Conservation (phyloP, 2,888 invertebrate species). For the Cephus runcator region DNA sequence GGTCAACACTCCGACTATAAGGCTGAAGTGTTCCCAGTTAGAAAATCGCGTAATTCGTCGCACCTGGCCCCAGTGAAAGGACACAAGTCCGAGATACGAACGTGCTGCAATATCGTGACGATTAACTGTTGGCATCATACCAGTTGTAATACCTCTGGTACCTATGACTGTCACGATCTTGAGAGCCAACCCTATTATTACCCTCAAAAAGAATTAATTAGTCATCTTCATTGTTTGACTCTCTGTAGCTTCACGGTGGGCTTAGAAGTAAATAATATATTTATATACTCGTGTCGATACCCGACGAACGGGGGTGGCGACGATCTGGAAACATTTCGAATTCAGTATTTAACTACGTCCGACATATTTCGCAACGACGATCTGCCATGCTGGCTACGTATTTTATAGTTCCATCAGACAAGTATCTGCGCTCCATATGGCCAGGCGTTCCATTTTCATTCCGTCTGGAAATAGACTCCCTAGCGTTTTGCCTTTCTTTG, state of each 20-base stretch:
- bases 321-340: not conserved
- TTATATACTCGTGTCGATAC: not conserved
- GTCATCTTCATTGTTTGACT: not conserved
- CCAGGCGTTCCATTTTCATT: slow-evolving; percentile 10
- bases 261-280: not conserved
- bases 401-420: not conserved
- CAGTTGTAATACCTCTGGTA: slow-evolving; percentile 32
- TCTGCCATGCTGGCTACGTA: not conserved
- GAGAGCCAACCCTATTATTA: not conserved
- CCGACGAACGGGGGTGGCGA: too few relatives aligned
- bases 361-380: not conserved
- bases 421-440: not conserved
- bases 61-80: slow-evolving; percentile 43
- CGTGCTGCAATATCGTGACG: slow-evolving; percentile 38
- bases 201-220: not conserved
- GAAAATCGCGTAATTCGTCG: slow-evolving; percentile 31
- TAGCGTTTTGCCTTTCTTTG: slow-evolving; percentile 10
- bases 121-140: slow-evolving; percentile 35
- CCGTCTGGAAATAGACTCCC: slow-evolving; percentile 21
- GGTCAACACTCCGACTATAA: not conserved
- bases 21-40: not conserved
- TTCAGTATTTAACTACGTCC: not conserved
- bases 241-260: not conserved
- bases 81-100: slow-evolving; percentile 28
- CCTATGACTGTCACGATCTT: not conserved